A percentile compares a stretch with the other conserved stretches of the same genome.
phyloP scores from a whole-genome alignment of 1,140 invertebrate species.

The Gerris buenoi region DNA sequence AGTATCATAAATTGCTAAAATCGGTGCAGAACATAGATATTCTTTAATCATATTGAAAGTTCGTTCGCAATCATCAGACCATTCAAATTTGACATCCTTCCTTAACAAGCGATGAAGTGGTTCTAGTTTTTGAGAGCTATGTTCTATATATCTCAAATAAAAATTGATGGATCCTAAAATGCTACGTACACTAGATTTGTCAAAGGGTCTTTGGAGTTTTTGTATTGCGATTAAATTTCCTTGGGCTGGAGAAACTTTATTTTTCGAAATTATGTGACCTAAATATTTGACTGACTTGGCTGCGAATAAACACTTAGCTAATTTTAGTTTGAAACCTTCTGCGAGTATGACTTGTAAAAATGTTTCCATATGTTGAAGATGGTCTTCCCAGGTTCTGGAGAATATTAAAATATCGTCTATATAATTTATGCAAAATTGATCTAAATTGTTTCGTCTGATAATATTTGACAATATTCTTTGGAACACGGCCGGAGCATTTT shows the following conservation, averaged over 20 bases:
- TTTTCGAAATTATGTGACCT: neutral
- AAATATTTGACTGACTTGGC: neutral
- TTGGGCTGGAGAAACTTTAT: neutral
- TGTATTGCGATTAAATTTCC: neutral
- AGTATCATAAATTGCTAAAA: neutral
- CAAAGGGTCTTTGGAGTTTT: neutral
- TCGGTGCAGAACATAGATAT: neutral
- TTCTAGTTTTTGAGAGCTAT: too few relatives aligned
- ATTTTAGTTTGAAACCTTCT: conserved; percentile 1
- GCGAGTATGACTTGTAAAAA: neutral
- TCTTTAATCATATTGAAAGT: neutral
- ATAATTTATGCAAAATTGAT: neutral
- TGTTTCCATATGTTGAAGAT: neutral
- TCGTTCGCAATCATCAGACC: neutral
- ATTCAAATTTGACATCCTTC: neutral
- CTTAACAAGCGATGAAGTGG: neutral
- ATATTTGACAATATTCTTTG: too few relatives aligned
- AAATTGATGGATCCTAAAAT: neutral
- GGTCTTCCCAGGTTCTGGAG: neutral
- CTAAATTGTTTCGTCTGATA: too few relatives aligned
- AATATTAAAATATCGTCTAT: neutral
- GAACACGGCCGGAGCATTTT: neutral
- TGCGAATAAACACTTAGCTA: neutral
- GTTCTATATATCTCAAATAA: neutral
- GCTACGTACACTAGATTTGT: neutral